These are phyloP conservation scores for Heliconius congener DNA, from an alignment of 1,140 invertebrate genomes.

Conservation along the genomic window DNA sequence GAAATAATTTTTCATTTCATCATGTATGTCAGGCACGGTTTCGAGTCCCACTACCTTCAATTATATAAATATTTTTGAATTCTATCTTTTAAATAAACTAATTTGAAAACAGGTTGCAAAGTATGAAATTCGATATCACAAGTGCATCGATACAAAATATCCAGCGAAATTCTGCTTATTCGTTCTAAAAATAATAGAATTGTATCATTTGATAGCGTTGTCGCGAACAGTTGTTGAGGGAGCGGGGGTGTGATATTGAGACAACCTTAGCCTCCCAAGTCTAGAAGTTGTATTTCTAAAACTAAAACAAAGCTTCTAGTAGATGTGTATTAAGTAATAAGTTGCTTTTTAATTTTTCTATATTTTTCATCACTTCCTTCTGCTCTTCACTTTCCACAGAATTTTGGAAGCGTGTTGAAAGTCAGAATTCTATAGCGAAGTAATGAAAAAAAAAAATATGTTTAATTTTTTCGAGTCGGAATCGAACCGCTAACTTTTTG, in stretches of 20 bases:
- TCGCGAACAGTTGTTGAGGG: conserved; percentile 18
- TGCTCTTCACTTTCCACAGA: no score
- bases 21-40: no score
- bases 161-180: conserved; percentile 13
- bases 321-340: background rate
- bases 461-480: no score
- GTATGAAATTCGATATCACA: background rate
- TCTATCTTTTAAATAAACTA: background rate
- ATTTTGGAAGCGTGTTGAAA: no score
- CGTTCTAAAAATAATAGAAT: conserved; percentile 21
- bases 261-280: conserved; percentile 1
- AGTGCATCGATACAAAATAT: conserved; percentile 11
- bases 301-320: background rate
- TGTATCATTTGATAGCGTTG: conserved; percentile 24
- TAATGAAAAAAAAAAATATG: no score
- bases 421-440: no score
- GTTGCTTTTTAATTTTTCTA: background rate
- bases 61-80: background rate
- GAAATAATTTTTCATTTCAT: no score
- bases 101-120: background rate
- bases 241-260: conserved; percentile 13
- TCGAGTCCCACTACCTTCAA: no score
- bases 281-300: background rate
- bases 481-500: no score
- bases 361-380: background rate